Evolutionary conservation across 2,888 invertebrate genomes (phyloP), one percentile per base, ranked within the genome.

Genomic region (Tetrapedia diversipes): DNA sequence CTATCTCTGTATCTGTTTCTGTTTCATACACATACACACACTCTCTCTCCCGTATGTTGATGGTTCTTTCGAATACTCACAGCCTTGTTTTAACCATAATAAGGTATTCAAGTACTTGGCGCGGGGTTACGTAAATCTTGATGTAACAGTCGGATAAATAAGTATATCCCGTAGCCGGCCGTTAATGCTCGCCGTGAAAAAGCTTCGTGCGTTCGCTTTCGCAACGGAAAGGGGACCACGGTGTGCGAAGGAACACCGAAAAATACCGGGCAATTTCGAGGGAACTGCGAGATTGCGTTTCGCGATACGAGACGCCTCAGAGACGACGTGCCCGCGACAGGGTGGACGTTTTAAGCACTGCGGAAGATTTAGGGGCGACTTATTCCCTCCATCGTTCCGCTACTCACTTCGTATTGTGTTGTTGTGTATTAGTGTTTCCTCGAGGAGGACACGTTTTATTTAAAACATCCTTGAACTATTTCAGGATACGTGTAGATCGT

Each of bases 101-200:
- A 80, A 78, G 41, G 63, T 69, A 61, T 82, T 76, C 63, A 71
- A 65, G 68, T 57, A 63, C 51, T 76, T 66, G 66, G 63, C 39
- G 56, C 67, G 51, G n/a, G n/a, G 67, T 82, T 82, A 81, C 68
- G 83, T 79, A 82, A 75, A 81, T 34, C 61, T 57, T 75, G 78
- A 78, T 45, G 81, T 70, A 82, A 82, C 66, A 64, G 47, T 47
- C 72, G 57, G 47, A 60, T 77, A 71, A 82, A 77, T 77, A 66
- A 60, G 39, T 69, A 69, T 41, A 59, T 54, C 65, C 54, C 56
- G 57, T 57, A 51, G 56, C 51, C 49, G 29, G 34, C 45, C n/a
- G 59, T 68, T 77, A 69, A 72, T 64, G 67, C 61, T 29, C 29
- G 22, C 77, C 24, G 19, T 29, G 60, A 19, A 68, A n/a, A 64